phyloP scores from a whole-genome alignment of 2,113 vertebrate genomes.

The Propithecus coquereli region DNA sequence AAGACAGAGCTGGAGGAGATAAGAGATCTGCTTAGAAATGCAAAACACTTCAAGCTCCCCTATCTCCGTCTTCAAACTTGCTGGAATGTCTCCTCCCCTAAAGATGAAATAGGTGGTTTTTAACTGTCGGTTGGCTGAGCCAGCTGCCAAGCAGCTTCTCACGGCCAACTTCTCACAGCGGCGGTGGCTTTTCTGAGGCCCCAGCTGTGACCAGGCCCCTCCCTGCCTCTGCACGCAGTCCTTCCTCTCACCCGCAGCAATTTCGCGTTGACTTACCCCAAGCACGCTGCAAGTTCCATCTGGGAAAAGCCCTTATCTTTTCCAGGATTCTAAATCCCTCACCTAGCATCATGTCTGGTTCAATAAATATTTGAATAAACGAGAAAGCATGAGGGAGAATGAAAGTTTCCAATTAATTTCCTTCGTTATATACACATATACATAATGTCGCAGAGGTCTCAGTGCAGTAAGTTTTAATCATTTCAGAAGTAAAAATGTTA shows the following conservation, averaged over 20 bases:
- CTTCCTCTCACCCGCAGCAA: neutral
- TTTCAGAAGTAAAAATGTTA: neutral
- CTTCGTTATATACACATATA: neutral
- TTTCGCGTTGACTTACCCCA: neutral
- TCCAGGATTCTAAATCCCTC: neutral
- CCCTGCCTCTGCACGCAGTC: neutral
- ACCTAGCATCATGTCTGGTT: neutral
- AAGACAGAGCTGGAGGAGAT: constrained; percentile 21
- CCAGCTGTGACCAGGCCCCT: neutral
- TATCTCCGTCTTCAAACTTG: constrained; percentile 5
- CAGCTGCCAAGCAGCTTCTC: constrained; percentile 55
- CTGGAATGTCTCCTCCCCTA: constrained; percentile 10
- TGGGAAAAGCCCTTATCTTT: neutral
- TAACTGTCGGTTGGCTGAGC: constrained; percentile 41
- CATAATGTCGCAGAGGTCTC: neutral
- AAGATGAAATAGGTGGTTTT: constrained; percentile 47
- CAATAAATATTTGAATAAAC: neutral
- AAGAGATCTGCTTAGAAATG: constrained; percentile 55
- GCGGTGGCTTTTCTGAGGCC: neutral
- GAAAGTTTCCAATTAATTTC: neutral
- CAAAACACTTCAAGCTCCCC: constrained; percentile 25
- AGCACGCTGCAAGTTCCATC: neutral
- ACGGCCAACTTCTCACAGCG: neutral
- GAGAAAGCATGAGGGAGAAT: constrained; percentile 9
- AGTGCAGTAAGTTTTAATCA: neutral